Percentiles rank a stretch among this genome's conserved stretches.
phyloP scores from a whole-genome alignment of 2,113 vertebrate species.

The Pygoscelis adeliae region DNA sequence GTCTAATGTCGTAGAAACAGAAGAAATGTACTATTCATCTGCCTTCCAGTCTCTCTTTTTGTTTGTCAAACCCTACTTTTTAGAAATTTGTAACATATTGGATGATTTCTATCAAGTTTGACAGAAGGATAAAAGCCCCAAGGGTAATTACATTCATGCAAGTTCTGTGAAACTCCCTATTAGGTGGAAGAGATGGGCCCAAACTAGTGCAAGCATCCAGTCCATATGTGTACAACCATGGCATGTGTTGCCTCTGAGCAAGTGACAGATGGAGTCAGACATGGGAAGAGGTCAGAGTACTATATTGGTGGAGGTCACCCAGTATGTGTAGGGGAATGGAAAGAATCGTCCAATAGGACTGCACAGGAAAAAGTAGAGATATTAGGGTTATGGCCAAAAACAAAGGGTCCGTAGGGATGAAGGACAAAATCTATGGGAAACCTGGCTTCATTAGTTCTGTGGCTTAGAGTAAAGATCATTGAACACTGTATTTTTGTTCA shows the following conservation, averaged over 20 bases:
- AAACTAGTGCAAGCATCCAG: not conserved
- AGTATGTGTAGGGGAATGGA: not conserved
- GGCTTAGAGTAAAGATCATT: not conserved
- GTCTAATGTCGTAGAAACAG: not conserved
- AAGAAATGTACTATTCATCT: not conserved
- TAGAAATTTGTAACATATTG: not conserved
- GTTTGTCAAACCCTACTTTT: not conserved
- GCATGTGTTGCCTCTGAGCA: not conserved
- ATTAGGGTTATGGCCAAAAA: not conserved
- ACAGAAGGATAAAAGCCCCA: not conserved
- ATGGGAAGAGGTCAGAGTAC: not conserved
- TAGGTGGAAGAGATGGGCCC: not conserved
- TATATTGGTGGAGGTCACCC: not conserved
- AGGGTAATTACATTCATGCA: not conserved
- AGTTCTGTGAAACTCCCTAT: not conserved
- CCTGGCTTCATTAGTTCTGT: not conserved
- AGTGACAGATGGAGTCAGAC: not conserved
- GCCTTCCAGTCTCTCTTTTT: not conserved
- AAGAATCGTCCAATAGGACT: not conserved
- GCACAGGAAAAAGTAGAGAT: not conserved
- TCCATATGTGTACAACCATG: no score
- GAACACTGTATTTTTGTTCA: not conserved
- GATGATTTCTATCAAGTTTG: not conserved
- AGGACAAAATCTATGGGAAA: not conserved
- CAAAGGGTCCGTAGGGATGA: not conserved